Evolutionary conservation across 2,888 invertebrate genomes (phyloP), one percentile per base, ranked within the genome.

Genomic region (Tenodera sinensis): DNA sequence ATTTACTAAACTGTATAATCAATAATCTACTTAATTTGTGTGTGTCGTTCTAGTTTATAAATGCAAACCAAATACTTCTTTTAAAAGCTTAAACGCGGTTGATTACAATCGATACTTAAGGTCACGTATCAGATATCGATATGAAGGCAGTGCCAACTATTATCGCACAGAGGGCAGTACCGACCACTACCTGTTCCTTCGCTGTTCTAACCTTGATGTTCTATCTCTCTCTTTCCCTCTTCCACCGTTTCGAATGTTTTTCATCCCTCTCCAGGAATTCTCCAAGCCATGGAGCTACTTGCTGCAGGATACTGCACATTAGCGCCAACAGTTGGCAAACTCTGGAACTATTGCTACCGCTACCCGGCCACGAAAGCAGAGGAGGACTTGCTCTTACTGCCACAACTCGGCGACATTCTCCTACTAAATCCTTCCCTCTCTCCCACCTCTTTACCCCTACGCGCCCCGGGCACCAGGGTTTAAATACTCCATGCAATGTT

Each of bases 281-380:
- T 87, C 81, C 82, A 81, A 82, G 81, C 25, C 84, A 28, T 42
- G 42, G 81, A 81, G 84, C 82, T 71, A 71, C 54, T 71, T 71
- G 54, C 54, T 71, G 54, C 83, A 89, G 89, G 88, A 90, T 90
- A 90, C 91, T 91, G 91, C 90, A 92, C 91, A 91, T 92, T 92
- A 92, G 92, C 92, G 93, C 93, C 93, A 92, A 92, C 93, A 92
- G 92, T 92, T 91, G 92, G 91, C 90, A 90, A 92, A 92, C 91
- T 92, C 90, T 90, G 89, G 92, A 92, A 93, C 92, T 92, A 91
- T 92, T 92, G 91, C 91, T 91, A 91, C 91, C 91, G 89, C 91
- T 91, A 91, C 91, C 91, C 83, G 28, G 54, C 86, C 81, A 71
- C 54, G 54, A 71, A 71, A 71, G 54, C 54, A 28, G 28, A 27